phyloP scores from a whole-genome alignment of 1,140 invertebrate genomes.

The Heliconius hermathena region DNA sequence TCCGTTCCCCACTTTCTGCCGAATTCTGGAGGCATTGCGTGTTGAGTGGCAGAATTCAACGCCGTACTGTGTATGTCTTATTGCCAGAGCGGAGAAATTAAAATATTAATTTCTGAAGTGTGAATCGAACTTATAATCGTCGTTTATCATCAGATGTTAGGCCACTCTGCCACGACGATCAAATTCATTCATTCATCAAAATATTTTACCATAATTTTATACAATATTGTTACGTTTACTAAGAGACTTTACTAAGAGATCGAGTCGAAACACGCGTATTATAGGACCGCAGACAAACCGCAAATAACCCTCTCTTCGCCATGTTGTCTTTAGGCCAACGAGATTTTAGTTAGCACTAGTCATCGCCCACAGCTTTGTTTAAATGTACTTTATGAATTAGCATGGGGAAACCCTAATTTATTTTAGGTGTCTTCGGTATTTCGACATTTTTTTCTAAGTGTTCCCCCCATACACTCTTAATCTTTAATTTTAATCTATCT shows the following conservation, averaged over 20 bases:
- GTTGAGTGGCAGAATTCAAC: too few relatives aligned
- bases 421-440: too few relatives aligned
- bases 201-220: background rate
- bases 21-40: background rate
- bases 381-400: too few relatives aligned
- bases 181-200: too few relatives aligned
- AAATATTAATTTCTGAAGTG: background rate
- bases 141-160: too few relatives aligned
- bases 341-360: background rate
- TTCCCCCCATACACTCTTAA: too few relatives aligned
- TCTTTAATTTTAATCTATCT: too few relatives aligned
- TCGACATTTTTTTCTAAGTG: too few relatives aligned
- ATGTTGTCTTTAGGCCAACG: background rate
- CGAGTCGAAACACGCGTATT: background rate
- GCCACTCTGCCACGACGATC: too few relatives aligned
- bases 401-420: too few relatives aligned
- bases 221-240: too few relatives aligned
- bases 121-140: background rate
- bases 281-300: slow-evolving; percentile 4
- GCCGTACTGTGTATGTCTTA: background rate
- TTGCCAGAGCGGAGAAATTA: background rate
- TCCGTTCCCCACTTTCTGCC: background rate
- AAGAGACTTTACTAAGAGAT: background rate
- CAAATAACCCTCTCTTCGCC: slow-evolving; percentile 22
- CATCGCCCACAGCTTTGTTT: too few relatives aligned